These are phyloP conservation scores for Marasmarcha lunaedactyla DNA, from an alignment of 2,888 invertebrate genomes.

Conservation along the genomic window DNA sequence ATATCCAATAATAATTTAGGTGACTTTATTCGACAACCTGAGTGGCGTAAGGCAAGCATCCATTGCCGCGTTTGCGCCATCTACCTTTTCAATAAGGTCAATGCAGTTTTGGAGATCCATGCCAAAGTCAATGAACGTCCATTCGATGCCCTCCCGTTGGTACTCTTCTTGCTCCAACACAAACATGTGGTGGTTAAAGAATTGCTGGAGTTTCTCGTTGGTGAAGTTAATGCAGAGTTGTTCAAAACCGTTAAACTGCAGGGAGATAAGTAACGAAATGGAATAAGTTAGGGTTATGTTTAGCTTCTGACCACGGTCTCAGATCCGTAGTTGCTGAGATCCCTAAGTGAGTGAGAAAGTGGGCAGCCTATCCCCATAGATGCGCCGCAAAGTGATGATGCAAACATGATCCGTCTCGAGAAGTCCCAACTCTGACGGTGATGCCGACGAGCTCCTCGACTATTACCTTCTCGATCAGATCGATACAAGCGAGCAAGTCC, in stretches of 20 bases:
- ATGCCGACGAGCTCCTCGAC: slow-evolving; percentile 20
- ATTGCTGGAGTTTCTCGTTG: slow-evolving; percentile 97
- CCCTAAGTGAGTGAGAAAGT: slow-evolving; percentile 18
- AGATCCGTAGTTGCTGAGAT: slow-evolving; percentile 47
- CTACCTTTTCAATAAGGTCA: slow-evolving; percentile 95
- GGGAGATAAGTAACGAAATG: slow-evolving; percentile 54
- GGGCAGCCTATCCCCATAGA: slow-evolving; percentile 12
- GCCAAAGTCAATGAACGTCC: slow-evolving; percentile 98
- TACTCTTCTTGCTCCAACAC: slow-evolving; percentile 98
- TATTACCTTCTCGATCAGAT: slow-evolving; percentile 93
- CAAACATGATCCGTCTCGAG: slow-evolving; percentile 18
- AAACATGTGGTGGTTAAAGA: slow-evolving; percentile 99
- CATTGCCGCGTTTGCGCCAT: slow-evolving; percentile 64
- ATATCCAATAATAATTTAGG: too few relatives aligned
- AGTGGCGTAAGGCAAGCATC: slow-evolving; percentile 65
- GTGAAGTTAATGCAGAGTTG: slow-evolving; percentile 99
- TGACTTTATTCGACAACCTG: slow-evolving; percentile 37
- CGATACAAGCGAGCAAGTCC: slow-evolving; percentile 96
- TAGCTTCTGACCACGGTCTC: slow-evolving; percentile 43
- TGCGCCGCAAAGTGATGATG: slow-evolving; percentile 11
- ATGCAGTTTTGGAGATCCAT: slow-evolving; percentile 96
- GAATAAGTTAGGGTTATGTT: slow-evolving; percentile 39
- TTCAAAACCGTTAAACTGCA: slow-evolving; percentile 95
- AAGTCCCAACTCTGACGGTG: slow-evolving; percentile 32
- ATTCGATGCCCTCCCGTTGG: slow-evolving; percentile 93